These are phyloP conservation scores for Benthosema pterotum DNA, from an alignment of 2,797 vertebrate genomes.

Conservation along the genomic window DNA sequence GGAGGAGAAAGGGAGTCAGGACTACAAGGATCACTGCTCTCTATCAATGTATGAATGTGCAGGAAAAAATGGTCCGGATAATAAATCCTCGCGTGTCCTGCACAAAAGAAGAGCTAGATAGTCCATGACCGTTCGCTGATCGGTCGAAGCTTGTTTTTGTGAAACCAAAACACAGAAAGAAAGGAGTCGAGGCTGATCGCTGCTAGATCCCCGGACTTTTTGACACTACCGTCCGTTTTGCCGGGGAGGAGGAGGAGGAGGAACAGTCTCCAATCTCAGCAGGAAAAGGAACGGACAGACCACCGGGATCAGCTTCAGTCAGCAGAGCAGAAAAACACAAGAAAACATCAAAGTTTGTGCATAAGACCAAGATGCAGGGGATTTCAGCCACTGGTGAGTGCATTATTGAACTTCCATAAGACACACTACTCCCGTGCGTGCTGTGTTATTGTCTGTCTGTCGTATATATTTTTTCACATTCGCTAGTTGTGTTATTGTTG, in stretches of 20 bases:
- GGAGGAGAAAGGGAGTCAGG: conserved; percentile 54
- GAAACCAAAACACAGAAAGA: conserved; percentile 19
- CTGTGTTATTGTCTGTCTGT: too few species aligned
- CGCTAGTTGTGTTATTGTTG: too few species aligned
- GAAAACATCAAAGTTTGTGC: conserved; percentile 27
- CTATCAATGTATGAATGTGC: conserved; percentile 23
- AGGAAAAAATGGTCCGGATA: conserved; percentile 30
- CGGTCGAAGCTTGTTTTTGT: conserved; percentile 25
- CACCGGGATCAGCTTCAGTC: conserved; percentile 5
- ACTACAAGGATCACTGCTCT: conserved; percentile 54
- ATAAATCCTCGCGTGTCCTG: conserved; percentile 19
- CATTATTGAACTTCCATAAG: background rate
- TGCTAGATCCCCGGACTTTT: conserved; percentile 48
- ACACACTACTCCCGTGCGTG: too few species aligned
- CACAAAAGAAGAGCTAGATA: conserved; percentile 35
- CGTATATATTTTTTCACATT: too few species aligned
- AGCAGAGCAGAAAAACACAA: conserved; percentile 37
- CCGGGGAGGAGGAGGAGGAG: conserved; percentile 15
- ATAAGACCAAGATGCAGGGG: conserved; percentile 81
- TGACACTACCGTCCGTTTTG: conserved; percentile 31
- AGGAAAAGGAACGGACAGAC: conserved; percentile 26
- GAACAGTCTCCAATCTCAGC: conserved; percentile 45
- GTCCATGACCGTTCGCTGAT: conserved; percentile 12
- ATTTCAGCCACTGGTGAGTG: conserved; percentile 75
- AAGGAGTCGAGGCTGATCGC: conserved; percentile 51